phyloP scores from a whole-genome alignment of 2,888 invertebrate species.

The Scrobipalpa atriplicella region DNA sequence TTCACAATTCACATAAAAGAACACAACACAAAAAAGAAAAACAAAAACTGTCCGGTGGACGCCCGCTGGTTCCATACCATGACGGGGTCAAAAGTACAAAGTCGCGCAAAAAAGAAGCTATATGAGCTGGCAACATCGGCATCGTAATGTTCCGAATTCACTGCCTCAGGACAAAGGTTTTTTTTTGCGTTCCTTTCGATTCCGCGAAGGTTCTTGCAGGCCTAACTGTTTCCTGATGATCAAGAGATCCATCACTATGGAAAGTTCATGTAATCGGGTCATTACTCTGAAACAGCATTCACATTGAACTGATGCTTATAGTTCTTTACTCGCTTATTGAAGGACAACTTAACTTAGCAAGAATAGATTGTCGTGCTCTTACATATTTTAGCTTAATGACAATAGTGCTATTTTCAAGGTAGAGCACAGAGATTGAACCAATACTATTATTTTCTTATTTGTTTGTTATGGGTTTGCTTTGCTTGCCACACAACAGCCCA shows the following conservation, averaged over 20 bases:
- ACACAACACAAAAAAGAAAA: neutral
- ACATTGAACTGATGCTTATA: neutral
- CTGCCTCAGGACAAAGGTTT: neutral
- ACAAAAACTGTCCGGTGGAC: neutral
- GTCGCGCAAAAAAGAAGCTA: neutral
- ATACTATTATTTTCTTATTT: no score
- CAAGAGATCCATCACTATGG: constrained; percentile 14
- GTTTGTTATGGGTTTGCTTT: no score
- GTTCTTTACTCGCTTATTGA: neutral
- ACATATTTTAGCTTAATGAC: no score
- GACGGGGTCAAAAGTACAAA: constrained; percentile 9
- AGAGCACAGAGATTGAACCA: no score
- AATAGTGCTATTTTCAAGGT: no score
- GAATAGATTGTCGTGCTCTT: no score
- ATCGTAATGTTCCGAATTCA: neutral
- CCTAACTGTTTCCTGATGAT: constrained; percentile 5
- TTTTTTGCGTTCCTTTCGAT: neutral
- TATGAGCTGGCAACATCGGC: neutral
- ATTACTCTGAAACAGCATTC: neutral
- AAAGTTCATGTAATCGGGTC: constrained; percentile 12
- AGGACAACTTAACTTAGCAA: no score
- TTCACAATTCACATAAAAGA: neutral
- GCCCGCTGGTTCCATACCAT: neutral
- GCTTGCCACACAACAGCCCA: no score
- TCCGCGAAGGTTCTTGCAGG: constrained; percentile 2